phyloP scores from a whole-genome alignment of 2,888 invertebrate genomes.

The Eurytoma californica region DNA sequence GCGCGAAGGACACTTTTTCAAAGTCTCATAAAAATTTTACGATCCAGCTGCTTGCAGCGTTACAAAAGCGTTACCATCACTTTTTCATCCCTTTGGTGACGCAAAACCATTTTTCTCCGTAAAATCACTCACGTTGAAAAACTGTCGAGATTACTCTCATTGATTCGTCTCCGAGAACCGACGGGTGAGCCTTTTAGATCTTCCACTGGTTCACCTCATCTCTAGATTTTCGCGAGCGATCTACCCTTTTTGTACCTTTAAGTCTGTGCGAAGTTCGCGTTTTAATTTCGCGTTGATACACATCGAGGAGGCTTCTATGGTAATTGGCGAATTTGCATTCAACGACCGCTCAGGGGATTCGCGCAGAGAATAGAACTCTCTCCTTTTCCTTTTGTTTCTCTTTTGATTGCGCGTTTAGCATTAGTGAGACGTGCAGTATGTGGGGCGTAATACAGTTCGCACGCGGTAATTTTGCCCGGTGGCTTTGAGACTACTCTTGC shows the following conservation, averaged over 20 bases:
- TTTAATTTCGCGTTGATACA: not conserved
- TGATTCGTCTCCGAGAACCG: no score
- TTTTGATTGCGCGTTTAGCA: not conserved
- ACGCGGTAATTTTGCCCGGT: conserved; percentile 3
- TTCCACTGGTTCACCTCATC: no score
- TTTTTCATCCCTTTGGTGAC: not conserved
- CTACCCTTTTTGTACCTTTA: no score
- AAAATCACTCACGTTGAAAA: not conserved
- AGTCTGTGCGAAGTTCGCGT: not conserved
- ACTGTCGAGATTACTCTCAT: not conserved
- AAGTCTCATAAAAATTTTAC: conserved; percentile 26
- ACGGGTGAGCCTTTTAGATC: no score
- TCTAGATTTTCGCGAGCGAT: not conserved
- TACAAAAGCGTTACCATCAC: not conserved
- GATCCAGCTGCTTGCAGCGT: not conserved
- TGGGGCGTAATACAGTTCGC: not conserved
- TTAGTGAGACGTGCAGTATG: not conserved
- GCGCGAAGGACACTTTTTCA: not conserved
- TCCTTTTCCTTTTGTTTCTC: not conserved
- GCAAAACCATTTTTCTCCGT: not conserved
- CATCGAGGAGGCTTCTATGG: not conserved
- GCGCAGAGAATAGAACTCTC: not conserved
- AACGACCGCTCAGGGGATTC: not conserved
- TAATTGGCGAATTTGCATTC: conserved; percentile 23
- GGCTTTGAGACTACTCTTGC: no score